Percentiles rank a stretch among this genome's conserved stretches.
Conservation (phyloP, 2,797 vertebrate genomes). For the Potorous gilbertii region DNA sequence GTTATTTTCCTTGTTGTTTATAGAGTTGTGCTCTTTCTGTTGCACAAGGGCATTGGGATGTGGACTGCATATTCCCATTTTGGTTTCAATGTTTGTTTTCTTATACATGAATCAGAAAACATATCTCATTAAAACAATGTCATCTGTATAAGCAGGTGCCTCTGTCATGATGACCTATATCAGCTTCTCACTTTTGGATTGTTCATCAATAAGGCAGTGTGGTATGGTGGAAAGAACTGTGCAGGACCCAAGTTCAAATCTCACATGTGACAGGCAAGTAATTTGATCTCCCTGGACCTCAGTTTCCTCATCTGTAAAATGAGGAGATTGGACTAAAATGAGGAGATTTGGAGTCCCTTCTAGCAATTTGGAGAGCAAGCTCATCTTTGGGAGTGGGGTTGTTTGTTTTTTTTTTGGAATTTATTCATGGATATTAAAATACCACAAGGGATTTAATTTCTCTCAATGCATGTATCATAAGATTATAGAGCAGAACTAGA, state of each 20-base stretch:
- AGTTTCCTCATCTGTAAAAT: neutral
- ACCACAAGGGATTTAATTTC: neutral
- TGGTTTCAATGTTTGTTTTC: conserved; percentile 22
- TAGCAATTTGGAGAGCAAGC: neutral
- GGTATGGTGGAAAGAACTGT: neutral
- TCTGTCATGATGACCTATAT: neutral
- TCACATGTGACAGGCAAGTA: neutral
- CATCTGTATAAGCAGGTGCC: neutral
- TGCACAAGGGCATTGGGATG: neutral
- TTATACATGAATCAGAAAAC: conserved; percentile 16
- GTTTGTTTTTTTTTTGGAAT: neutral
- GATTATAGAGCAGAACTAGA: neutral
- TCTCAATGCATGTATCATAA: neutral
- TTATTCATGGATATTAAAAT: neutral
- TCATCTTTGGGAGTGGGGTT: neutral
- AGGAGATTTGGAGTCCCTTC: neutral
- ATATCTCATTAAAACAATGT: conserved; percentile 10
- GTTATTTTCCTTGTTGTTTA: neutral
- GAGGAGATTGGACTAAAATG: neutral
- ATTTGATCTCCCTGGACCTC: neutral
- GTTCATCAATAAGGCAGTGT: neutral
- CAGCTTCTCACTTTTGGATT: neutral
- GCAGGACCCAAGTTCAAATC: neutral
- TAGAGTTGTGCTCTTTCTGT: neutral
- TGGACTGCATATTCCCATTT: neutral